Base-by-base conservation (phyloP, 2,797 vertebrate genomes). In the Apogon talboti region DNA sequence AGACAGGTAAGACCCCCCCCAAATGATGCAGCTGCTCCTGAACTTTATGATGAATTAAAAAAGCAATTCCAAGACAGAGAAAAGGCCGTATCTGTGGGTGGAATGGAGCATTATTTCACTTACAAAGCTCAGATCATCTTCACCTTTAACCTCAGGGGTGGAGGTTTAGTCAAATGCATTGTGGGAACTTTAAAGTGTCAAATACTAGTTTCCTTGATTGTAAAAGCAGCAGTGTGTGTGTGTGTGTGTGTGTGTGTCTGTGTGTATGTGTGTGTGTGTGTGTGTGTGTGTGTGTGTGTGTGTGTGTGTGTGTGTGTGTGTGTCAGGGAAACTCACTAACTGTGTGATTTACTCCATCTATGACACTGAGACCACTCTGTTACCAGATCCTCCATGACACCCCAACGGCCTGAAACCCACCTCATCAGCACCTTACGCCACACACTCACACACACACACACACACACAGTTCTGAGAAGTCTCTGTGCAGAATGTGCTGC, bases 1-100 rank as follows among this genome's bases (percentile, higher is more conserved):
- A 97, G 92, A 97, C 96, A 90, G 96, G 96, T 97, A 92, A 65
- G 84, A 21, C n/a, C 4, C 16, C 12, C 50, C n/a, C 18, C 7
- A 38, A 21, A 18, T n/a, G n/a, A n/a, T n/a, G n/a, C n/a, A n/a
- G n/a, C n/a, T n/a, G n/a, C n/a, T n/a, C n/a, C n/a, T n/a, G n/a
- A n/a, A n/a, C n/a, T n/a, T n/a, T n/a, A n/a, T n/a, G n/a, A n/a
- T n/a, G n/a, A n/a, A n/a, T n/a, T n/a, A n/a, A n/a, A n/a, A n/a
- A n/a, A n/a, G n/a, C n/a, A n/a, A n/a, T n/a, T n/a, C n/a, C n/a
- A n/a, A n/a, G n/a, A n/a, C n/a, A n/a, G n/a, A n/a, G n/a, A n/a
- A n/a, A n/a, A n/a, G n/a, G n/a, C n/a, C n/a, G n/a, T n/a, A n/a
- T n/a, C n/a, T n/a, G n/a, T n/a, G n/a, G n/a, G n/a, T n/a, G n/a